phyloP scores from a whole-genome alignment of 2,797 vertebrate species.

The Anas flavirostris region DNA sequence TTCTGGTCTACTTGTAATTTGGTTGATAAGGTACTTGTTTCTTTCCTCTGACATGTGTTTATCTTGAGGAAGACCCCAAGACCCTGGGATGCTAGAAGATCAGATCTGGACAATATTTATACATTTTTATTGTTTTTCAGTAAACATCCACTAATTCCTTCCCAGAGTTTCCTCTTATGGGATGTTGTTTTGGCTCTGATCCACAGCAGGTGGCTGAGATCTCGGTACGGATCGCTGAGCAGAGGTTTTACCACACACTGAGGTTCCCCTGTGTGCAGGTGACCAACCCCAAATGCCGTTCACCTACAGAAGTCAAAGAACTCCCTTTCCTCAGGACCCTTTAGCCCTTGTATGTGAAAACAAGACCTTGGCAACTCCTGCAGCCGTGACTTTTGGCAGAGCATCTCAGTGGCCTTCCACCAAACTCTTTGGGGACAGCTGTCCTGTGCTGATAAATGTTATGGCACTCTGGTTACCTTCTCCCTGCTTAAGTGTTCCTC shows the following conservation, averaged over 20 bases:
- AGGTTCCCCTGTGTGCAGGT: neutral
- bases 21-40: neutral
- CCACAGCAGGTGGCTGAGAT: neutral
- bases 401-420: neutral
- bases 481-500: neutral
- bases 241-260: neutral
- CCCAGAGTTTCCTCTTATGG: neutral
- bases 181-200: neutral
- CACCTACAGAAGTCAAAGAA: neutral
- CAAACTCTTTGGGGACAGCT: neutral
- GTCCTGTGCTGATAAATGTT: neutral
- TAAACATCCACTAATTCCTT: neutral
- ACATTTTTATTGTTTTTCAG: neutral
- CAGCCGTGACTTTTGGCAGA: neutral
- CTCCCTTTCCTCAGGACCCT: neutral
- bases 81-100: neutral
- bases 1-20: neutral
- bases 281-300: neutral
- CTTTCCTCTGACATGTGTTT: neutral
- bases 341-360: neutral
- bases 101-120: neutral
- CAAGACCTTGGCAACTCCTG: neutral
- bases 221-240: neutral
- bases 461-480: neutral
- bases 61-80: neutral